A percentile compares a stretch with the other conserved stretches of the same genome.
Conservation (phyloP, 1,140 invertebrate genomes). For the Drosophila auraria region DNA sequence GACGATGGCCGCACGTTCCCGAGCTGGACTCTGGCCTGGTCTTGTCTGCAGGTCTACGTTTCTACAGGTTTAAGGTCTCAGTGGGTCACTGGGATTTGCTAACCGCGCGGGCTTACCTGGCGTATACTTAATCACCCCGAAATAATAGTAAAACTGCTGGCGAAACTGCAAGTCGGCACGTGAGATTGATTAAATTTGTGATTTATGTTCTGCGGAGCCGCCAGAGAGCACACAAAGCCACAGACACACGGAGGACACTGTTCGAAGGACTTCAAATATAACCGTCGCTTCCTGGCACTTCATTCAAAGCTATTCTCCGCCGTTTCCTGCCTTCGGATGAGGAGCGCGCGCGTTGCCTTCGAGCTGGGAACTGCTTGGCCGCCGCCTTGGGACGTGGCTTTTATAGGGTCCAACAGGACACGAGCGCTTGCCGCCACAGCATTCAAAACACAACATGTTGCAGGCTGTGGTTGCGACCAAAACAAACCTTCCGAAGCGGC, state of each 20-base stretch:
- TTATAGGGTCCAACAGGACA: conserved; percentile 59
- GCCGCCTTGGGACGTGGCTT: conserved; percentile 37
- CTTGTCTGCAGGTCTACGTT: background rate
- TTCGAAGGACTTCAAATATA: conserved; percentile 18
- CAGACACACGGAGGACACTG: conserved; percentile 24
- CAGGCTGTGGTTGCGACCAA: conserved; percentile 58
- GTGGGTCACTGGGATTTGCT: conserved; percentile 63
- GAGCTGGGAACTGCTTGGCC: conserved; percentile 50
- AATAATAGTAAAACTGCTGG: conserved; percentile 22
- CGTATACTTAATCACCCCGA: conserved; percentile 67
- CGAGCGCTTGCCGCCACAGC: conserved; percentile 48
- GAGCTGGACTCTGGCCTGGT: background rate
- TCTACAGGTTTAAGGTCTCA: conserved; percentile 3
- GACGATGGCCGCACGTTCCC: conserved; percentile 44
- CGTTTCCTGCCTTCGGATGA: background rate
- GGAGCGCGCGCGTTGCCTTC: conserved; percentile 60
- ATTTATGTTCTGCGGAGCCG: conserved; percentile 57
- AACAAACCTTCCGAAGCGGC: conserved; percentile 48
- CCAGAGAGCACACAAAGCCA: conserved; percentile 16
- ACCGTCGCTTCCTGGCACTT: conserved; percentile 22
- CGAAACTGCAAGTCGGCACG: conserved; percentile 59
- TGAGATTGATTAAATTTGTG: conserved; percentile 76
- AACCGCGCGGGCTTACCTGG: conserved; percentile 64
- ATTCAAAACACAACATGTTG: conserved; percentile 82
- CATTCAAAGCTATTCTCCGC: conserved; percentile 8